These are phyloP conservation scores for Nannobrachium achirus DNA, from an alignment of 2,113 vertebrate species.

Conservation along the genomic window DNA sequence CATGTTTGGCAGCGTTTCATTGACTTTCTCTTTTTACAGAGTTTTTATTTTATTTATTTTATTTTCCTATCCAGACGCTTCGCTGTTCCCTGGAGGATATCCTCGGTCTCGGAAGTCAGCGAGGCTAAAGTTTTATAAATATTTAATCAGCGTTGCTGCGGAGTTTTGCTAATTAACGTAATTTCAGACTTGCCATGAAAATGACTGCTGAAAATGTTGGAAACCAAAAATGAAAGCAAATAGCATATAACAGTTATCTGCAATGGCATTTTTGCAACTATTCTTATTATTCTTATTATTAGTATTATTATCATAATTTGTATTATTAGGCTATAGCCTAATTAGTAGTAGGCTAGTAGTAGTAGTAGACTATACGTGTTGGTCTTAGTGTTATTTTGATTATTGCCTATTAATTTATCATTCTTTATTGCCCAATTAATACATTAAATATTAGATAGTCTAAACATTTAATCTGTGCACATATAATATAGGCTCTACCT, in stretches of 20 bases:
- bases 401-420: too few relatives aligned
- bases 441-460: too few relatives aligned
- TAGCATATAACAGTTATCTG: not conserved
- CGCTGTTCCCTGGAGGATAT: slow-evolving; percentile 31
- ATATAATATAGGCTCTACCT: too few relatives aligned
- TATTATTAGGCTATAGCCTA: not conserved
- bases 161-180: slow-evolving; percentile 67
- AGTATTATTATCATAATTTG: not conserved
- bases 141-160: slow-evolving; percentile 67
- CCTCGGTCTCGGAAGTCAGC: slow-evolving; percentile 33
- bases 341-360: too few relatives aligned
- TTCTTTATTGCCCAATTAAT: too few relatives aligned
- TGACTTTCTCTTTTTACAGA: slow-evolving; percentile 48
- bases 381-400: too few relatives aligned
- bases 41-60: slow-evolving; percentile 48
- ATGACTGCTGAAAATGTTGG: slow-evolving; percentile 39
- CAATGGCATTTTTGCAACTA: not conserved
- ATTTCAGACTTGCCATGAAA: slow-evolving; percentile 47
- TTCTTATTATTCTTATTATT: not conserved
- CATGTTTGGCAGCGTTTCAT: slow-evolving; percentile 48
- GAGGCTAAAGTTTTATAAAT: slow-evolving; percentile 66
- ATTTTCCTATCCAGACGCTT: slow-evolving; percentile 54
- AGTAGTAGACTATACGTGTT: too few relatives aligned
- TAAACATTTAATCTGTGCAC: too few relatives aligned
- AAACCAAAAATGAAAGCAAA: slow-evolving; percentile 17